Evolutionary conservation across 2,113 vertebrate species (phyloP), one percentile per base, ranked within the genome.

Genomic region (Stigmatopora argus): DNA sequence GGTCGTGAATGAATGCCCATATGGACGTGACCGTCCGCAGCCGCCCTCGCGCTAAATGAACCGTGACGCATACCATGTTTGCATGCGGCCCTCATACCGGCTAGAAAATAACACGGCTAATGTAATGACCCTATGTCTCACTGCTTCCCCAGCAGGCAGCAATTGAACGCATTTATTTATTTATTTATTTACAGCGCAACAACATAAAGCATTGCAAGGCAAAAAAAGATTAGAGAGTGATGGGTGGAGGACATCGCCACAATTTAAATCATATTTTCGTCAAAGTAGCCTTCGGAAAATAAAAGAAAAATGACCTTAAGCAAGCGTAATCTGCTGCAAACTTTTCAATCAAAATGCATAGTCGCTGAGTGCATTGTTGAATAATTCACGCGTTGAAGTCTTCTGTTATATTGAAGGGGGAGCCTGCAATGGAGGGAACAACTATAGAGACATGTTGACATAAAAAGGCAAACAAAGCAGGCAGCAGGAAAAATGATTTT

Each of bases 21-120:
- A 31, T 19, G 13, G 15, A 34, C 46, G 15, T 11, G 19, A 58
- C n/a, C 62, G 64, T 60, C 62, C 67, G 65, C 26, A 34, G 12
- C 26, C 49, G 45, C 62, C 67, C 31, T 70, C 38, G 48, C 71
- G 45, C 71, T 46, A 26, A 56, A 67, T 67, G 69, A 59, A 65
- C 31, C 12, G 61, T 46, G 52, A 63, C 31, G 19, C 23, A 47
- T n/a, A 41, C 1, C 1, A 31, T 26, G 56, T 62, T 56, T 15
- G 52, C 46, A 34, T 1, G 53, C 23, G 19, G 61, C 11, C 57
- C 45, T 51, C 62, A 62, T 58, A 46, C 34, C 34, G 56, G 66
- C 15, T 4, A 35, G 34, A n/a, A 52, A 47, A 35, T 70, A 31
- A 52, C 15, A 31, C 12, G 1, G 66, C 38, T 51, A 62, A 47